Evolutionary conservation across 2,888 invertebrate species (phyloP), one percentile per base, ranked within the genome.

Genomic region (Pediacus dermestoides): DNA sequence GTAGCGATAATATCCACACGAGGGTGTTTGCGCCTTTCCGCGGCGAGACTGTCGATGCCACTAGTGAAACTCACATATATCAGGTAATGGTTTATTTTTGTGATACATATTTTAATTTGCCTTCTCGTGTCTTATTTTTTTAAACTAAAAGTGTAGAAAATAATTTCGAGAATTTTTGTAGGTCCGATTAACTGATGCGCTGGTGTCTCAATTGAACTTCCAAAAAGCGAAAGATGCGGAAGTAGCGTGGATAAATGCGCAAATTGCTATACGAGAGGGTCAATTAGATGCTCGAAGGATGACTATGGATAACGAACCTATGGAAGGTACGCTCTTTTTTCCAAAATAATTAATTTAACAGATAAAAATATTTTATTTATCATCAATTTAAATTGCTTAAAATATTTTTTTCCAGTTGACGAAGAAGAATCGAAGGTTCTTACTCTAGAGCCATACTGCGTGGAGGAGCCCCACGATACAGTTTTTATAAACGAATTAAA

Each of bases 1-100:
- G 87, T 42, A 64, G 62, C 13, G 76, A 79, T 42, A 78, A 78
- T 59, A 75, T 82, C 8, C 82, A 82, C 3, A 78, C 81, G 0
- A 76, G 82, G 50, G 82, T 97, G 1, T 96, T 91, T 66, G 81
- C 86, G 2, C 97, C 97, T 0, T 72, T 70, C 6, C 76, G 77
- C 37, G 88, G 88, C 0, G 95, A 96, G 57, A 75, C 81, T 0
- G 80, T 99, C 2, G 97, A 99, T 67, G 96, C 92, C 0, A 97
- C 99, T 0, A 94, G 94, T 0, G 97, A 99, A 70, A 92, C 93
- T 0, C 92, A 96, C 60, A 99, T 99, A 55, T 97, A 94, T 68
- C 97, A 97, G 77, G 91, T 90, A 62, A 42, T n/a, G n/a, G n/a
- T 33, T 11, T 14, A 23, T n/a, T 30, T 22, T 8, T n/a, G 9